Percentiles rank a stretch among this genome's conserved stretches.
phyloP scores from a whole-genome alignment of 1,140 invertebrate species.

The Xylocopa sonorina region DNA sequence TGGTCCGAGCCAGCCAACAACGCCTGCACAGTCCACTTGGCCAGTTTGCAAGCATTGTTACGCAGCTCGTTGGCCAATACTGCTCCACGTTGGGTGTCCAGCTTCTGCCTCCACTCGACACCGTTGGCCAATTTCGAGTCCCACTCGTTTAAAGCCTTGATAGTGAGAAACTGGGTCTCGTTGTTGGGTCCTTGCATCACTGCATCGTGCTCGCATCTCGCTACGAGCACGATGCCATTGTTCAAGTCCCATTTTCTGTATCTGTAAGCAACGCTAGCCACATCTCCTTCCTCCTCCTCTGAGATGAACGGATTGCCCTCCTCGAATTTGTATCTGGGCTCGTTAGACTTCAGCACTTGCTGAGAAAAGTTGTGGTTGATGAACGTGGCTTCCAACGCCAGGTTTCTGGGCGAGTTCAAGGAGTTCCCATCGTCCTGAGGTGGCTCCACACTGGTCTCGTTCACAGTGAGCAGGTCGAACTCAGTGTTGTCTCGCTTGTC shows the following conservation, averaged over 20 bases:
- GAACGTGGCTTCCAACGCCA: conserved; percentile 98
- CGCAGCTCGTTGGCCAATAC: conserved; percentile 98
- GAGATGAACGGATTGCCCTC: conserved; percentile 96
- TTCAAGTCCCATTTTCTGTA: conserved; percentile 99
- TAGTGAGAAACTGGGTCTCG: conserved; percentile 96
- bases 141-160: conserved; percentile 99
- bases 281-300: conserved; percentile 96
- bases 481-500: conserved; percentile 99
- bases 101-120: conserved; percentile 98
- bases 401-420: conserved; percentile 96
- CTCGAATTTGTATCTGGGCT: conserved; percentile 94
- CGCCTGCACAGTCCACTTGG: conserved; percentile 99
- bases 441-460: conserved; percentile 98
- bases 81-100: conserved; percentile 98
- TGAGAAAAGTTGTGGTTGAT: conserved; percentile 99
- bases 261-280: conserved; percentile 97
- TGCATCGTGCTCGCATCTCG: conserved; percentile 98
- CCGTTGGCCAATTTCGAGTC: conserved; percentile 97
- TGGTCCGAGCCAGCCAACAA: conserved; percentile 98
- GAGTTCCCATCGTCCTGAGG: conserved; percentile 97
- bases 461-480: conserved; percentile 98
- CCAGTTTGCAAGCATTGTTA: conserved; percentile 99
- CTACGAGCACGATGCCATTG: conserved; percentile 94
- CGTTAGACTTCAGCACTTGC: conserved; percentile 89
- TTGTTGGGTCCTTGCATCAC: conserved; percentile 95